Conservation (phyloP, 2,797 vertebrate genomes). For the Chloroceryle amazona region DNA sequence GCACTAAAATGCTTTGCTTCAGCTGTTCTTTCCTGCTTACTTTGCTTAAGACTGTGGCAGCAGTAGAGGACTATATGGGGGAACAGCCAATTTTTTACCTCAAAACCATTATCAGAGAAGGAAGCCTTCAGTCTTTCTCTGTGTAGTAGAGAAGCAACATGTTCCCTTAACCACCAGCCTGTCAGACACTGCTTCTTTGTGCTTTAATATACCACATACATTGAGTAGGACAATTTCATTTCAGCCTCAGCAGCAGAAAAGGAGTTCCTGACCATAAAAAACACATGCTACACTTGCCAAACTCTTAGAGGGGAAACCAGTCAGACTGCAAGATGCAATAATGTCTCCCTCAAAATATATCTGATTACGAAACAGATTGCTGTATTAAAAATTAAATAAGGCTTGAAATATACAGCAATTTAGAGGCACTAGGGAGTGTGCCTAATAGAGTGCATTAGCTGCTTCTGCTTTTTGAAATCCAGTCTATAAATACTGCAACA, state of each 20-base stretch:
- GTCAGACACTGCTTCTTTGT: neutral
- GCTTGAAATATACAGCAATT: constrained; percentile 67
- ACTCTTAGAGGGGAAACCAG: constrained; percentile 38
- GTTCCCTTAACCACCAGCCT: neutral
- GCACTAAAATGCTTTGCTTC: constrained; percentile 2
- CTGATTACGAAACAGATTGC: constrained; percentile 19
- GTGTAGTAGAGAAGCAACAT: neutral
- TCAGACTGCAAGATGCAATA: constrained; percentile 27
- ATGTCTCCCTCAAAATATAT: constrained; percentile 46
- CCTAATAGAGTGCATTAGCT: constrained; percentile 64
- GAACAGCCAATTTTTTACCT: neutral
- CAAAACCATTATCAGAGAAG: neutral
- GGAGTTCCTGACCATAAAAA: constrained; percentile 17
- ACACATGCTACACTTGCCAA: neutral
- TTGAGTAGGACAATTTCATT: neutral
- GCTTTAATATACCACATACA: neutral
- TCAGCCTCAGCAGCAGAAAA: neutral
- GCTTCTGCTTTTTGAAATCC: constrained; percentile 41
- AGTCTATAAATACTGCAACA: constrained; percentile 54
- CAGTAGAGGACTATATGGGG: neutral
- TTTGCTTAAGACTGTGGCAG: neutral
- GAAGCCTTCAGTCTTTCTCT: neutral
- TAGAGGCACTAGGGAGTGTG: constrained; percentile 28
- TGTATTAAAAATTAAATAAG: constrained; percentile 75
- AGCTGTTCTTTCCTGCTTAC: neutral